Evolutionary conservation across 2,113 vertebrate genomes (phyloP), one percentile per base, ranked within the genome.

Genomic region (Forbesichthys papilliferus): DNA sequence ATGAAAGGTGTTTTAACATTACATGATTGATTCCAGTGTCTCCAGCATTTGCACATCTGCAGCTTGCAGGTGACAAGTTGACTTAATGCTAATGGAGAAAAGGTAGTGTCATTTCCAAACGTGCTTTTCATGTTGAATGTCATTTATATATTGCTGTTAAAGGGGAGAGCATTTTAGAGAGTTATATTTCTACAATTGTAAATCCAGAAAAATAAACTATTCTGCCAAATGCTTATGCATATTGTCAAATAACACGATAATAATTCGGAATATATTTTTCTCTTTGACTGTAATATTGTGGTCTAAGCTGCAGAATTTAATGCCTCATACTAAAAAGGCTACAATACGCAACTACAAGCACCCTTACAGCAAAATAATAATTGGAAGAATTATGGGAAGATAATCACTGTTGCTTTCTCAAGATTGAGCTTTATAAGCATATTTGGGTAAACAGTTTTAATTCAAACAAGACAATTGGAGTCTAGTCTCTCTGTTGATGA

Each of bases 391-490:
- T 14, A 36, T 11, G 58, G 11, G 58, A n/a, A n/a, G 34, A 60
- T 13, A 60, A 36, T 60, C 5, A 11, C 3, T 8, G 11, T 58
- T 58, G 4, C 36, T 62, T 58, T 7, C 20, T 74, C 14, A 65
- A 55, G 54, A 48, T 16, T 6, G 11, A 74, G 61, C 66, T 64
- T 63, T 65, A 9, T 77, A 56, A 82, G 73, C 66, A 70, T 77
- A 69, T 34, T 12, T 64, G 65, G 60, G 77, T 79, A 68, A 59
- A 59, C n/a, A 54, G n/a, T 54, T 54, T 14, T 62, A 57, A 64
- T 82, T 81, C 54, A 74, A 71, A 58, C 78, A 72, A 81, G 71
- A 61, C 71, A 69, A 63, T 62, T 74, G 48, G 58, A 66, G 82
- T 86, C 56, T 58, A 14, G 67, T 66, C 74, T 42, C 36, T 42